A percentile compares a stretch with the other conserved stretches of the same genome.
phyloP scores from a whole-genome alignment of 2,113 vertebrate genomes.

The Cebidichthys violaceus region DNA sequence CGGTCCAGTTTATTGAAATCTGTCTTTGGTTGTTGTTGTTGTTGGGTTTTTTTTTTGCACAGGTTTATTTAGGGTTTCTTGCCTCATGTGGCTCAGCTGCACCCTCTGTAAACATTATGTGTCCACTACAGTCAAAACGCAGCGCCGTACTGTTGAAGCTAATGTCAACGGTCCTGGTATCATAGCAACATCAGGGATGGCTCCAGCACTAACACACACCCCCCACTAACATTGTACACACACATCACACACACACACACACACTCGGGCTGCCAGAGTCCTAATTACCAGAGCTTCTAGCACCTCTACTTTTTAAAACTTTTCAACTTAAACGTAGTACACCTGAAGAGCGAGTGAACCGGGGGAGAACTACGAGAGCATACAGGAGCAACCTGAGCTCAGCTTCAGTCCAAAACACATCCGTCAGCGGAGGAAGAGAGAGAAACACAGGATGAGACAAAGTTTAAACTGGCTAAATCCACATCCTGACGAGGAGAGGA shows the following conservation, averaged over 20 bases:
- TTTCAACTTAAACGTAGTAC: slow-evolving; percentile 24
- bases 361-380: background rate
- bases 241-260: slow-evolving; percentile 23
- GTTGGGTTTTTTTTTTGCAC: no score
- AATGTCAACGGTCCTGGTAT: slow-evolving; percentile 52
- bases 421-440: slow-evolving; percentile 9
- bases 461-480: slow-evolving; percentile 34
- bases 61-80: background rate
- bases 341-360: background rate
- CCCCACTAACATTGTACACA: slow-evolving; percentile 12
- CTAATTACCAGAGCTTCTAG: slow-evolving; percentile 47
- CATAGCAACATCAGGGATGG: slow-evolving; percentile 68
- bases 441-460: slow-evolving; percentile 30
- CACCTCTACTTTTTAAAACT: background rate
- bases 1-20: background rate
- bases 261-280: slow-evolving; percentile 43
- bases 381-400: slow-evolving; percentile 19
- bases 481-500: slow-evolving; percentile 41
- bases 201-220: slow-evolving; percentile 40
- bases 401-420: slow-evolving; percentile 10
- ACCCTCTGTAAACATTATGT: background rate
- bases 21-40: background rate
- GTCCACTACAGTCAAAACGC: slow-evolving; percentile 10
- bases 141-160: slow-evolving; percentile 53
- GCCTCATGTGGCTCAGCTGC: background rate